Base-by-base conservation (phyloP, 2,888 invertebrate genomes). In the Venusia cambrica region DNA sequence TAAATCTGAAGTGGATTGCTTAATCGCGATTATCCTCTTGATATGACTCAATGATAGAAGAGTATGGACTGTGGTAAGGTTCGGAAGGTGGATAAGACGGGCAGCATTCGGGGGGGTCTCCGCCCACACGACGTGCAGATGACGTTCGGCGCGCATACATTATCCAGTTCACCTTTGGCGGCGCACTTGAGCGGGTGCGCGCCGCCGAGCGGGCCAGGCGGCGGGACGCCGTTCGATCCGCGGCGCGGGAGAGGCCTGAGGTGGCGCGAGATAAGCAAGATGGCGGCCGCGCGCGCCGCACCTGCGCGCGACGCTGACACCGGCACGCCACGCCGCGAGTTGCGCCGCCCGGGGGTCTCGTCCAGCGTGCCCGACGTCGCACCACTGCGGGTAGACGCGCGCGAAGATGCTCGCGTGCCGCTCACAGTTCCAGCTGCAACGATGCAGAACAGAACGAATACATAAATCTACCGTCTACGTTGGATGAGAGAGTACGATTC, bases 261-360 rank as follows among this genome's bases (percentile, higher is more conserved):
- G 89, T 93, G 93, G 90, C 93, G 94, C 91, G 95, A 95, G 91
- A 95, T 94, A 90, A 95, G 93, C 93, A 95, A 94, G 93, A 95
- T 94, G 93, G 95, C 95, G 89, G 95, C 95, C 89, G 94, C 91
- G 87, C 94, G 93, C 88, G 95, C 95, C 91, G 94, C 94, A 94
- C 95, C 95, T 95, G 94, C 94, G 89, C 95, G 92, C 76, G 94
- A 94, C 68, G 93, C 91, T 69, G 93, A 91, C 70, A 93, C 92
- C 62, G 92, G 78, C 68, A 92, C 91, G 74, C 92, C 93, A 62
- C 91, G 92, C 61, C 89, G 89, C 51, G 71, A 67, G 60, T 56
- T 71, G 73, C 67, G 84, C 79, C 62, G 89, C 87, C 12, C 13
- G 6, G 6, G 12, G 10, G 48, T 28, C 48, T 66, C 73, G 49